These are phyloP conservation scores for Benthosema pterotum DNA, from an alignment of 2,797 vertebrate species.

Conservation along the genomic window DNA sequence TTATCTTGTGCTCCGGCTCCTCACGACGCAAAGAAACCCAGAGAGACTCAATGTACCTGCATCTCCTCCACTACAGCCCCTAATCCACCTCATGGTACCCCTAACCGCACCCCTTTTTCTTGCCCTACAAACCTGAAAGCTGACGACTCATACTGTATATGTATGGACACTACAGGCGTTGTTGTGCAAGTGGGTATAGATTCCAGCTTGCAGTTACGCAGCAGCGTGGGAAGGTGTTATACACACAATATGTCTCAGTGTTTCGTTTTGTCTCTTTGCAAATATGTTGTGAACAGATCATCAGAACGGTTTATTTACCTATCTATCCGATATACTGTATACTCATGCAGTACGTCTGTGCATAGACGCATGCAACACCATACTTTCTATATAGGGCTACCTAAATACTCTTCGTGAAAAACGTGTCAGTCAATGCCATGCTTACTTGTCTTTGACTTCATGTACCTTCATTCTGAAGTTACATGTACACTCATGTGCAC, in stretches of 20 bases:
- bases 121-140: not conserved
- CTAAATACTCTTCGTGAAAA: conserved; percentile 3
- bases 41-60: conserved; percentile 70
- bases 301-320: no score
- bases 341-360: not conserved
- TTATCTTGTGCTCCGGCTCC: conserved; percentile 72
- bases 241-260: no score
- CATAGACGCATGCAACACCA: not conserved
- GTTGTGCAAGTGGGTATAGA: conserved; percentile 13
- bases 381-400: no score
- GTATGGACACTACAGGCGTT: conserved; percentile 1
- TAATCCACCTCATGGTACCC: conserved; percentile 45
- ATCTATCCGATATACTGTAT: no score
- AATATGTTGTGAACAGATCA: no score
- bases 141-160: not conserved
- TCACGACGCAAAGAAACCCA: conserved; percentile 56
- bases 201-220: not conserved
- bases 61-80: conserved; percentile 67
- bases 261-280: no score
- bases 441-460: no score
- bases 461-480: no score
- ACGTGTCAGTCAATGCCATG: not conserved
- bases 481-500: no score
- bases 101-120: conserved; percentile 18
- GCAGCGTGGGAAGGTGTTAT: conserved; percentile 5